phyloP scores from a whole-genome alignment of 1,140 invertebrate species.

The Parapsyche elsis region DNA sequence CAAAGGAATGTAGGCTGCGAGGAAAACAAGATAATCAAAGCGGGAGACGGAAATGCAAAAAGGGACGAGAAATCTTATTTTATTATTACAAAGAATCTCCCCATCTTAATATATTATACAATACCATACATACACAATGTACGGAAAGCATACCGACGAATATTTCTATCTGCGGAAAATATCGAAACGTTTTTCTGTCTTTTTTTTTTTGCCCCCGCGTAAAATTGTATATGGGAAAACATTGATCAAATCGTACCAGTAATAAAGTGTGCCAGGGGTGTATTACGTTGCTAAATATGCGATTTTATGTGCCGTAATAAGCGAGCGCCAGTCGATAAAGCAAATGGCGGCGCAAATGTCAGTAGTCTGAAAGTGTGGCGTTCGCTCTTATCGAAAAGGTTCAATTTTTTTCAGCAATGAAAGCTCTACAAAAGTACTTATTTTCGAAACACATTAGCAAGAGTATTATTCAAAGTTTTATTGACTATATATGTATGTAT shows the following conservation, averaged over 20 bases:
- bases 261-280: constrained; percentile 10
- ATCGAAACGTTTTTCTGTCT: not conserved
- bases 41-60: not conserved
- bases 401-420: too few relatives aligned
- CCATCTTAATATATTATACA: not conserved
- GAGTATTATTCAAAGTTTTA: too few relatives aligned
- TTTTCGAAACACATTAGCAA: too few relatives aligned
- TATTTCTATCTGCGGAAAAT: not conserved
- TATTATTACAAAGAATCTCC: not conserved
- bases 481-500: too few relatives aligned
- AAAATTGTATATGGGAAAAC: not conserved
- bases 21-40: constrained; percentile 1
- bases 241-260: not conserved
- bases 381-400: too few relatives aligned
- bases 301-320: constrained; percentile 8
- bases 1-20: constrained; percentile 3
- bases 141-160: not conserved
- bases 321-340: not conserved
- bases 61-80: not conserved
- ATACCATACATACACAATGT: not conserved
- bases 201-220: not conserved
- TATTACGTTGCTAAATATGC: not conserved
- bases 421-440: too few relatives aligned
- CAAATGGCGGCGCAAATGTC: not conserved
- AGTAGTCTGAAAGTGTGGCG: not conserved